Percentiles rank a stretch among this genome's conserved stretches.
These are phyloP conservation scores for Saccopteryx leptura DNA, from an alignment of 2,113 vertebrate genomes.

Conservation along the genomic window DNA sequence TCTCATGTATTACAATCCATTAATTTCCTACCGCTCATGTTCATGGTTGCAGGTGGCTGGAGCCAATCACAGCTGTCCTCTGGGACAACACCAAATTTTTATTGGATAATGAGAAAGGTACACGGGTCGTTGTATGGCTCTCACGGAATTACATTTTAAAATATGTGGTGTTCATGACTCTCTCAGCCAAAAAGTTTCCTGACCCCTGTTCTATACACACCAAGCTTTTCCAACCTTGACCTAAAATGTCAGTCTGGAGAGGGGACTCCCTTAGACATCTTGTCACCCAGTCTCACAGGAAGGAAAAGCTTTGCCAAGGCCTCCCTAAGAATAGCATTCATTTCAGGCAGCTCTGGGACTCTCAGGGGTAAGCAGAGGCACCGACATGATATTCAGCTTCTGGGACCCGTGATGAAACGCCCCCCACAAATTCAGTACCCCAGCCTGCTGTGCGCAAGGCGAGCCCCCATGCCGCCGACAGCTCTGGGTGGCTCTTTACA, in stretches of 20 bases:
- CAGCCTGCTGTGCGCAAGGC: neutral
- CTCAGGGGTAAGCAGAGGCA: neutral
- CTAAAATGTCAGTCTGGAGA: neutral
- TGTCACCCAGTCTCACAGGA: neutral
- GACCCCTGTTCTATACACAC: too few relatives aligned
- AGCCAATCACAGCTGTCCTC: too few relatives aligned
- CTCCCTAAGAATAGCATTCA: neutral
- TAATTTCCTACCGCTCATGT: too few relatives aligned
- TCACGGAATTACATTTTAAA: too few relatives aligned
- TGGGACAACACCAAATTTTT: too few relatives aligned
- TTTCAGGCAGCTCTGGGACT: neutral
- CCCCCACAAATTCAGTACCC: too few relatives aligned
- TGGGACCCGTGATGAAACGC: neutral
- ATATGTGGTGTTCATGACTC: too few relatives aligned
- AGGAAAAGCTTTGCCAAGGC: neutral
- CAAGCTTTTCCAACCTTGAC: neutral
- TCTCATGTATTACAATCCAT: too few relatives aligned
- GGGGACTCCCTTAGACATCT: neutral
- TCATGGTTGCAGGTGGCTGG: too few relatives aligned
- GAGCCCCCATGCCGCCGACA: fast-evolving
- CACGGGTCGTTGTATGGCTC: too few relatives aligned
- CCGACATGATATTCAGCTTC: neutral
- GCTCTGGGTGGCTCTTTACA: neutral
- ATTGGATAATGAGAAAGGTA: too few relatives aligned
- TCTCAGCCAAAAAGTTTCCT: too few relatives aligned